phyloP scores from a whole-genome alignment of 1,140 invertebrate genomes.

The Delia radicum region DNA sequence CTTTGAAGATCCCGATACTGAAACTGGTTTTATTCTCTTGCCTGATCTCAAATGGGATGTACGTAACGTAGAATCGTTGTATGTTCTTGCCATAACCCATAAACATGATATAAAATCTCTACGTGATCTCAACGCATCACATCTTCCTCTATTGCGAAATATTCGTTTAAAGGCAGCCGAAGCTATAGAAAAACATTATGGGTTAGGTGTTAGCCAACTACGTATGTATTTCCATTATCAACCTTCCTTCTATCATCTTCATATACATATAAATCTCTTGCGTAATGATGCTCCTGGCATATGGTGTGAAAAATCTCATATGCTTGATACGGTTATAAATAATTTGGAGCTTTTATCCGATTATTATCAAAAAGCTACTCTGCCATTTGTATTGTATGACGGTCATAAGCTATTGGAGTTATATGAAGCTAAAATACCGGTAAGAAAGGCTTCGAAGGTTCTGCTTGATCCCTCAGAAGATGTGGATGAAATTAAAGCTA shows the following conservation, averaged over 20 bases:
- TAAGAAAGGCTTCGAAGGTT: background rate
- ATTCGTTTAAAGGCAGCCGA: conserved; percentile 73
- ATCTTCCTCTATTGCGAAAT: conserved; percentile 83
- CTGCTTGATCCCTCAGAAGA: conserved; percentile 32
- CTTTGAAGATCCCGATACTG: conserved; percentile 77
- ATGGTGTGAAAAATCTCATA: conserved; percentile 79
- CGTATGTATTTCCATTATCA: conserved; percentile 93
- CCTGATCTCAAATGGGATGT: conserved; percentile 96
- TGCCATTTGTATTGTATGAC: conserved; percentile 72
- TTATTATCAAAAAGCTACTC: conserved; percentile 81
- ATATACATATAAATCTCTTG: conserved; percentile 90
- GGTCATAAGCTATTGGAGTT: conserved; percentile 52
- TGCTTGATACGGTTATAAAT: conserved; percentile 85
- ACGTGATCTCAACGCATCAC: conserved; percentile 73
- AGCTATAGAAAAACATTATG: conserved; percentile 79
- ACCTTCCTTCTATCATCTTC: conserved; percentile 95
- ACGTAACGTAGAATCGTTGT: conserved; percentile 71
- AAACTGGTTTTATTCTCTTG: conserved; percentile 82
- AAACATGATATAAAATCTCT: conserved; percentile 76
- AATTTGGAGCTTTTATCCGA: conserved; percentile 81
- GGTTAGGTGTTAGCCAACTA: conserved; percentile 69
- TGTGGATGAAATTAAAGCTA: background rate
- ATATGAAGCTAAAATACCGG: conserved; percentile 35
- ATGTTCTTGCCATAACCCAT: conserved; percentile 79
- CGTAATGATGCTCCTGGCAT: conserved; percentile 80